Evolutionary conservation across 1,140 invertebrate species (phyloP).

Genomic region (Leptinotarsa defecta): DNA sequence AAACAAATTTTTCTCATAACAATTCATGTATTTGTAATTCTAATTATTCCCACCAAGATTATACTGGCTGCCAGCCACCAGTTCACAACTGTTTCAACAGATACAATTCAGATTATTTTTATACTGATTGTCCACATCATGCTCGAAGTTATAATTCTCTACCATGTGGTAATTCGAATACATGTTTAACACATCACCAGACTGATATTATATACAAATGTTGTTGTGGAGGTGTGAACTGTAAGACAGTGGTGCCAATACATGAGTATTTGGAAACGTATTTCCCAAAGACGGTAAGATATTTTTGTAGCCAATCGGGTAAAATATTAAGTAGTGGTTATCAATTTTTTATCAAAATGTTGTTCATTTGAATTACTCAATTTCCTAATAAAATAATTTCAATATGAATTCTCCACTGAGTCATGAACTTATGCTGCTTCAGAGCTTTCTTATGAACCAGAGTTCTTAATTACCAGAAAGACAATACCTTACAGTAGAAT

Average conservation of each 20-base stretch:
- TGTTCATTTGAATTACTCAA: neutral
- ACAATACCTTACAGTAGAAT: too few relatives aligned
- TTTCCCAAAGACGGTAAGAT: constrained; percentile 54
- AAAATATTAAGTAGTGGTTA: neutral
- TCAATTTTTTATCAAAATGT: neutral
- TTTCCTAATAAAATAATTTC: too few relatives aligned
- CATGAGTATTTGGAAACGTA: constrained; percentile 54
- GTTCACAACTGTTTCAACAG: constrained; percentile 14
- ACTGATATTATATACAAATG: constrained; percentile 35
- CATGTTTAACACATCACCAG: constrained; percentile 13
- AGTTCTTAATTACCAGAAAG: too few relatives aligned
- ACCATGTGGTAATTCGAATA: constrained; percentile 4
- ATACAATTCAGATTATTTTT: constrained; percentile 14
- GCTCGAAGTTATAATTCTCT: constrained; percentile 21
- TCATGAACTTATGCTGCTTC: too few relatives aligned
- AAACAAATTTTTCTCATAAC: constrained; percentile 24
- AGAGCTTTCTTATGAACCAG: too few relatives aligned
- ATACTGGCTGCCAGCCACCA: neutral
- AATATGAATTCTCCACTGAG: too few relatives aligned
- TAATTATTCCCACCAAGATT: neutral
- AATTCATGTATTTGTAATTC: neutral
- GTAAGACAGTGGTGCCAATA: constrained; percentile 49
- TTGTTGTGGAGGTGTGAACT: constrained; percentile 39
- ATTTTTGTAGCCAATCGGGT: constrained; percentile 23
- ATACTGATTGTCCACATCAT: neutral